Base-by-base conservation (phyloP, 2,797 vertebrate genomes). In the Hydrocynus forskahlii region DNA sequence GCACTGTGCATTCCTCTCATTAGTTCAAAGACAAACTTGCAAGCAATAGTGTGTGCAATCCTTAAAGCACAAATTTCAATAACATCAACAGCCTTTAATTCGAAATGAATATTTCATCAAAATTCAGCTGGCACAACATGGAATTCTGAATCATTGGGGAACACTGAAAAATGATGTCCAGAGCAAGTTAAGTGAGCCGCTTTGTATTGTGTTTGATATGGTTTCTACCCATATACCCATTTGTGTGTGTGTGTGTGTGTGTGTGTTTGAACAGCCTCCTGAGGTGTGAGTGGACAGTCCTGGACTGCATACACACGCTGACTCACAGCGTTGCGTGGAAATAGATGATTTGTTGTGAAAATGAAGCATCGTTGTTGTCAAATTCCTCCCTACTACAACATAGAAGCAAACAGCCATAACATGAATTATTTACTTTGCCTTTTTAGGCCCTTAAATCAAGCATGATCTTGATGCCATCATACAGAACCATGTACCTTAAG, bases 271-370 rank as follows among this genome's bases (percentile, higher is more conserved):
- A 17, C n/a, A 14, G 35, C 10, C 12, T 43, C 55, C 35, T 59
- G 74, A 82, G 81, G 81, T 82, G 81, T 82, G 75, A 82, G 55
- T 57, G 75, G 81, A 82, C 81, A 74, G 76, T 75, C 62, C 40
- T 78, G 69, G 81, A 78, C 75, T 21, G 63, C 40, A 29, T 59
- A 64, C 60, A 7, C 66, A 54, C 68, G 54, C 81, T 82, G 81
- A 82, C 62, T 82, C 81, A 82, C 62, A 52, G 45, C 40, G 7
- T 76, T 74, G 60, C 57, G 40, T 1, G 48, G 72, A 55, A 72
- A 12, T 35, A 77, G 74, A 73, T 4, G 52, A 16, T 74, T 60
- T 78, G 81, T 66, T 82, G 76, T 66, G 70, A 78, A 74, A 68
- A 57, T 38, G 23, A 66, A 55, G 81, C 60, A 54, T 50, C 63